Evolutionary conservation across 2,888 invertebrate genomes (phyloP).

Genomic region (Branchellion lobata): DNA sequence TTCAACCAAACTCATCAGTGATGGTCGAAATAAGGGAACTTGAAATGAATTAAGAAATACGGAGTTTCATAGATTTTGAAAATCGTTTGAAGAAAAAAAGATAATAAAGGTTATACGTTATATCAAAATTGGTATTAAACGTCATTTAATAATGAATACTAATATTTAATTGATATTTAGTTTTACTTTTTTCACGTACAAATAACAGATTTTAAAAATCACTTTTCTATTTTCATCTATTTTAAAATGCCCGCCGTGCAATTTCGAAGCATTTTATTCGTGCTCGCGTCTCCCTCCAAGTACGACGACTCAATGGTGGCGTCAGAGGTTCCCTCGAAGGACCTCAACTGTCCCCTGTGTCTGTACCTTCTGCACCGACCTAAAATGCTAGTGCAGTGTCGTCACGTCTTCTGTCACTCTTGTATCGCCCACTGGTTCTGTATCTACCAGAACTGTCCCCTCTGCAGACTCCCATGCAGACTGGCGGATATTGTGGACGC

Average conservation of each 20-base stretch:
- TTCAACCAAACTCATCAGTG: neutral
- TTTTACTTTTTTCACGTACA: neutral
- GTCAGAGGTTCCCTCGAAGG: neutral
- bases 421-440: conserved; percentile 38
- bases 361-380: conserved; percentile 25
- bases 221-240: neutral
- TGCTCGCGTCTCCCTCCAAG: neutral
- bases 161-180: neutral
- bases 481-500: conserved; percentile 3
- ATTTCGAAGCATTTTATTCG: conserved; percentile 9
- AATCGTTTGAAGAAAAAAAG: too few relatives aligned
- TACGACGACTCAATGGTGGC: conserved; percentile 33
- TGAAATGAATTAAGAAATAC: too few relatives aligned
- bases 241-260: conserved; percentile 10
- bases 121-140: neutral
- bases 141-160: neutral
- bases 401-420: conserved; percentile 36
- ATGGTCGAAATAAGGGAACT: neutral
- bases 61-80: too few relatives aligned
- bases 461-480: conserved; percentile 15
- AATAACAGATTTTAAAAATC: neutral
- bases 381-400: conserved; percentile 10
- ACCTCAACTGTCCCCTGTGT: conserved; percentile 25
- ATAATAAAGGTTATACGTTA: too few relatives aligned
- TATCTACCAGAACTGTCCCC: conserved; percentile 20